Base-by-base conservation (phyloP, 2,113 vertebrate species). In the Cinclus mexicanus region DNA sequence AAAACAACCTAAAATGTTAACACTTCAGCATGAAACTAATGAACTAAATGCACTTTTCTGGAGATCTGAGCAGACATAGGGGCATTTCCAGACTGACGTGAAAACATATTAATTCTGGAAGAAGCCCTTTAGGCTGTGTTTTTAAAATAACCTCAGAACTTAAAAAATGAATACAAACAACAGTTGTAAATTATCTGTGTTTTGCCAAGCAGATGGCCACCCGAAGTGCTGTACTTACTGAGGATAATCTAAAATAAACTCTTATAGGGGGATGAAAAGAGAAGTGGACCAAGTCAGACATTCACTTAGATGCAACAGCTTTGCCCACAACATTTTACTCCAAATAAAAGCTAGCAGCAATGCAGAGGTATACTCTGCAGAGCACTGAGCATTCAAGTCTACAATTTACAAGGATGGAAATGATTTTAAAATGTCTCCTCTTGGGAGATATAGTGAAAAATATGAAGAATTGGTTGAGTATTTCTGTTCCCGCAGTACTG, bases 1-100 rank as follows among this genome's bases (percentile, higher is more conserved):
- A 96, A 91, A 95, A 88, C 89, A 96, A 87, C 78, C 70, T 93
- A 89, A 95, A 95, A 89, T 35, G 88, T 95, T 93, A 96, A 93
- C 90, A 87, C 68, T 91, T 96, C 94, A 91, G 78, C 87, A 70
- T 88, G 79, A 95, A 83, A 83, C 71, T 74, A 89, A 94, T 79
- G 74, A 94, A 96, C 74, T 63, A 84, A 87, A 81, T 14, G 29
- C 35, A 89, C 59, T 92, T 95, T 91, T 91, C 87, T 83, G 69
- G 69, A 83, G 60, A 83, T 80, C 64, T 57, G 55, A 94, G 50
- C 37, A 70, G 44, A 94, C 7, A 10, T 70, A 85, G 2, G 10
- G 72, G 22, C 63, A 64, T n/a, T 93, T 93, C 69, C 61, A 94
- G 68, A 94, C 81, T 94, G 94, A 95, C 69, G 28, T 67, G 89